phyloP scores from a whole-genome alignment of 2,888 invertebrate genomes.

The Megalurothrips usitatus region DNA sequence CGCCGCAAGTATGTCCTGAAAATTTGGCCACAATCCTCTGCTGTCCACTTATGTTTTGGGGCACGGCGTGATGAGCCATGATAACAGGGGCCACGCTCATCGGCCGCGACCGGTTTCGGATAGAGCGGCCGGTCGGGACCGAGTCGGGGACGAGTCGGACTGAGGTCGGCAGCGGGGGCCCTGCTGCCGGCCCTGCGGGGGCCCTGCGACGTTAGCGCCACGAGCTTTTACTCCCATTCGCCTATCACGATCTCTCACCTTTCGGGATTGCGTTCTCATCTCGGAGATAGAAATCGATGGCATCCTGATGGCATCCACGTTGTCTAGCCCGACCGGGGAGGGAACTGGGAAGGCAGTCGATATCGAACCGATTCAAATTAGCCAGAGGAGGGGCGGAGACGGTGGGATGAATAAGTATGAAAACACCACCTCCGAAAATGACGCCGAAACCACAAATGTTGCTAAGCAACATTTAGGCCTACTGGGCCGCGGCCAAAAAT shows the following conservation, averaged over 20 bases:
- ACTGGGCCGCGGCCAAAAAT: too few relatives aligned
- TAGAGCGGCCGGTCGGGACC: background rate
- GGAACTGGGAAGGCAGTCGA: background rate
- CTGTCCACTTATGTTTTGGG: too few relatives aligned
- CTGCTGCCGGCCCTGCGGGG: background rate
- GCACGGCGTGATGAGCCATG: too few relatives aligned
- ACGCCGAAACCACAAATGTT: too few relatives aligned
- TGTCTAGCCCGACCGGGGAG: background rate
- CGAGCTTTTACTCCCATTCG: too few relatives aligned
- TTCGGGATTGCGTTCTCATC: constrained; percentile 6
- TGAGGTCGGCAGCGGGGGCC: background rate
- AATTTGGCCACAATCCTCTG: too few relatives aligned
- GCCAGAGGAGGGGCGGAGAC: background rate
- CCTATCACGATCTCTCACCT: background rate
- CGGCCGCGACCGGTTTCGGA: background rate
- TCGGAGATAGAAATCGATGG: background rate
- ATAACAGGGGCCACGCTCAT: background rate
- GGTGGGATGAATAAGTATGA: background rate
- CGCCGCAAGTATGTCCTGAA: too few relatives aligned
- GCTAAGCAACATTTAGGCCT: too few relatives aligned
- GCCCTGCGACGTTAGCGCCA: background rate
- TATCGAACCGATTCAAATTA: background rate
- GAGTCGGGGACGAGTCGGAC: too few relatives aligned
- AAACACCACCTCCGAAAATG: background rate
- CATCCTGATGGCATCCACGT: background rate